A percentile compares a stretch with the other conserved stretches of the same genome.
Evolutionary conservation across 2,113 vertebrate species (phyloP).

Genomic region (Acrocephalus arundinaceus): DNA sequence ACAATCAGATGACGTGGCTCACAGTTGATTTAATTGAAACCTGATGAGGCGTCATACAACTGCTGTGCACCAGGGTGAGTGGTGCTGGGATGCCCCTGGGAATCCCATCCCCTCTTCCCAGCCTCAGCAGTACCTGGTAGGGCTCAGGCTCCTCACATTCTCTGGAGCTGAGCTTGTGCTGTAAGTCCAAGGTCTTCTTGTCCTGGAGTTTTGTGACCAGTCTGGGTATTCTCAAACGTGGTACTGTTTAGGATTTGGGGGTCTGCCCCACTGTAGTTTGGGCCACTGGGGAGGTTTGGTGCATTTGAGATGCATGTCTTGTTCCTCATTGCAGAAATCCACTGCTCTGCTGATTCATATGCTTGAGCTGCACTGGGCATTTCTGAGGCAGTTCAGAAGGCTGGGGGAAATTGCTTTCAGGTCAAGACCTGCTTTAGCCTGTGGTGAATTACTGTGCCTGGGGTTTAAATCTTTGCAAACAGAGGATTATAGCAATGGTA

Average conservation of each 20-base stretch:
- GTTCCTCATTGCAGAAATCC: not conserved
- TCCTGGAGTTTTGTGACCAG: not conserved
- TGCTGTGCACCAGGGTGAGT: not conserved
- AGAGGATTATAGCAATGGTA: slow-evolving; percentile 55
- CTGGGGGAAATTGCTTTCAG: slow-evolving; percentile 37
- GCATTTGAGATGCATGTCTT: not conserved
- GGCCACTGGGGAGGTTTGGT: not conserved
- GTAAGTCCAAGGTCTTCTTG: rapidly evolving
- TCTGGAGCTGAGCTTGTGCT: not conserved
- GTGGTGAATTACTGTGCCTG: slow-evolving; percentile 29
- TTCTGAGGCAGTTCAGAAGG: not conserved
- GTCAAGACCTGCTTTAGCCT: slow-evolving; percentile 54
- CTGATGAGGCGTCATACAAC: not conserved
- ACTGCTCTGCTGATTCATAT: not conserved
- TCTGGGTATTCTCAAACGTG: not conserved
- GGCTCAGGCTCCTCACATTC: not conserved
- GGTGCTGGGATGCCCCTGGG: not conserved
- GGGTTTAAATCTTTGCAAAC: slow-evolving; percentile 60
- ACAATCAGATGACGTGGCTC: slow-evolving; percentile 51
- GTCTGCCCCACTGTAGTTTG: not conserved
- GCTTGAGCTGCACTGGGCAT: not conserved
- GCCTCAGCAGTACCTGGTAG: not conserved
- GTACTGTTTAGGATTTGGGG: not conserved
- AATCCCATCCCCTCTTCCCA: not conserved
- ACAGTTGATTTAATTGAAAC: slow-evolving; percentile 58